Evolutionary conservation across 2,113 vertebrate genomes (phyloP), one percentile per base, ranked within the genome.

Genomic region (Megaleporinus macrocephalus): DNA sequence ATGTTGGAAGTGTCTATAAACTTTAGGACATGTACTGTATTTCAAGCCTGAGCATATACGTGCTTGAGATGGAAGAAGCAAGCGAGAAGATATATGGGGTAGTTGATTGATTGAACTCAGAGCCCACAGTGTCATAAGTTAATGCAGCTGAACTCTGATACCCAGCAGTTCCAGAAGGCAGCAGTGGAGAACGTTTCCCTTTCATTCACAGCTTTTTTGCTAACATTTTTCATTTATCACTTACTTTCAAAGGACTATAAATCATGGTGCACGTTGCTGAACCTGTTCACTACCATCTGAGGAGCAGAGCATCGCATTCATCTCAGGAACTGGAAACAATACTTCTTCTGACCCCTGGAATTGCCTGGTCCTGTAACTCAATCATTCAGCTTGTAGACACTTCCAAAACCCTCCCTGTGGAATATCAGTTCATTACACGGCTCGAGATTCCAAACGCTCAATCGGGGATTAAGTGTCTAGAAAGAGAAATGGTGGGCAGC

Each of bases 371-470:
- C 41, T 81, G 71, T 51, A 81, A 74, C 61, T n/a, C 51, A 41
- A 24, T 59, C 33, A 75, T 63, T 59, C 14, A 27, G 5, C 22
- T 44, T 44, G 29, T 73, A 78, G 61, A 44, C 85, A 75, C 30
- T 66, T 84, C 72, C 79, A 81, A 66, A 78, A 78, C 72, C 62
- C 74, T 81, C 62, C 59, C 75, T 33, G 41, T 68, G 62, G 81
- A 84, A 80, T 84, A 82, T 84, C 79, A 75, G 73, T 78, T 84
- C 76, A 71, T 81, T 68, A 82, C 78, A 85, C 84, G 81, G 84
- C 84, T 89, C 72, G 80, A 73, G 82, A 82, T 81, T 83, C 85
- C 73, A 82, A 85, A 80, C 73, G 78, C 49, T 62, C 85, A 65
- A 77, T 68, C 83, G 83, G 83, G 78, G 77, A 80, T 73, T 69